Evolutionary conservation across 2,797 vertebrate species (phyloP).

Genomic region (Argentina silus): DNA sequence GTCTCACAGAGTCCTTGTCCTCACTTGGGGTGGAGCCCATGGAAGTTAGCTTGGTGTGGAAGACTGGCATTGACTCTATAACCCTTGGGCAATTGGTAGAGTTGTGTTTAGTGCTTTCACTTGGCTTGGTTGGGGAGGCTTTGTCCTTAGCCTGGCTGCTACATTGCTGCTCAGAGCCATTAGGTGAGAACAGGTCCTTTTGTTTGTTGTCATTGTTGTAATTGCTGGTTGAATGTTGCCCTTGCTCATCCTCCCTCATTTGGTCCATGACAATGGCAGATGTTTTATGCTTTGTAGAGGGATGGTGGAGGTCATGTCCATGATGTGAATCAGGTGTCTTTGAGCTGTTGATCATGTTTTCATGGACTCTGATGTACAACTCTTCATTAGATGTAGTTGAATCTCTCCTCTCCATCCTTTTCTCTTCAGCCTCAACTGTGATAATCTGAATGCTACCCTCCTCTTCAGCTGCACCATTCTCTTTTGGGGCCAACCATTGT

Average conservation of each 20-base stretch:
- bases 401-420: conserved; percentile 39
- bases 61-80: conserved; percentile 63
- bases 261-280: conserved; percentile 51
- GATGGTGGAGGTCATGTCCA: conserved; percentile 20
- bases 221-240: conserved; percentile 37
- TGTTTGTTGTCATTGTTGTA: conserved; percentile 63
- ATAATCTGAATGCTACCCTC: conserved; percentile 31
- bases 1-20: conserved; percentile 74
- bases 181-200: conserved; percentile 41
- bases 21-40: conserved; percentile 55
- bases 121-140: conserved; percentile 49
- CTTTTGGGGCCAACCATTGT: conserved; percentile 46
- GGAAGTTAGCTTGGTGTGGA: conserved; percentile 58
- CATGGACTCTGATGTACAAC: conserved; percentile 46
- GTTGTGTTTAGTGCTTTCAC: conserved; percentile 63
- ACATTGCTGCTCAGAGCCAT: conserved; percentile 56
- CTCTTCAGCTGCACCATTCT: conserved; percentile 38
- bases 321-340: conserved; percentile 45
- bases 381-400: conserved; percentile 46
- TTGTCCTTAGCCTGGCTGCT: conserved; percentile 71
- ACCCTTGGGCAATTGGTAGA: conserved; percentile 54
- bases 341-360: conserved; percentile 54
- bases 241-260: conserved; percentile 58
- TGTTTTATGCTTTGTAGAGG: conserved; percentile 54
- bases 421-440: conserved; percentile 46